Evolutionary conservation across 2,797 vertebrate species (phyloP).

Genomic region (Pachyuromys duprasi): DNA sequence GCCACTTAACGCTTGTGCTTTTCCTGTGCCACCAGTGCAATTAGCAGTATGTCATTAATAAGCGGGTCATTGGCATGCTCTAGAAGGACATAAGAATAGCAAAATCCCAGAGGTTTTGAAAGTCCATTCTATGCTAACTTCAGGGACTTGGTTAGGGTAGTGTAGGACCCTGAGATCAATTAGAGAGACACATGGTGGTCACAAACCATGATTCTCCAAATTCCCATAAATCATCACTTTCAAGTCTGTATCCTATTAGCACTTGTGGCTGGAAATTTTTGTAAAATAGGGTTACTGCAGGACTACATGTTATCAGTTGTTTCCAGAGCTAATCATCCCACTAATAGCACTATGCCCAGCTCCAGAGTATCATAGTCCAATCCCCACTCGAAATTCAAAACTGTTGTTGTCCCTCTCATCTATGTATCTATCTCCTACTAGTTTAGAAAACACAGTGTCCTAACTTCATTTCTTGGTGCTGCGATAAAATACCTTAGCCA

Average conservation of each 20-base stretch:
- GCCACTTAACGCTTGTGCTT: fast-evolving
- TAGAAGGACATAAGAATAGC: background rate
- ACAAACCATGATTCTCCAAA: background rate
- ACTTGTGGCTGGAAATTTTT: background rate
- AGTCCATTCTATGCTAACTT: background rate
- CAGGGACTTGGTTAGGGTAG: background rate
- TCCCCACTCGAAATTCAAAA: background rate
- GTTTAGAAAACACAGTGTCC: background rate
- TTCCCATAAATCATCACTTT: background rate
- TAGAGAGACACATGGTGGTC: background rate
- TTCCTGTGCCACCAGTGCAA: background rate
- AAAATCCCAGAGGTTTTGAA: background rate
- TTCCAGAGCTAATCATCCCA: background rate
- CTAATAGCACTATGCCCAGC: background rate
- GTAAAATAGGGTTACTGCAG: background rate
- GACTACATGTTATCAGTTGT: background rate
- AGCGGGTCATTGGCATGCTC: background rate
- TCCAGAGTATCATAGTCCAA: background rate
- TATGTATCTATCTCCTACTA: background rate
- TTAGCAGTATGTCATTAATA: background rate
- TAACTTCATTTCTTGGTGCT: background rate
- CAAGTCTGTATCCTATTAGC: background rate
- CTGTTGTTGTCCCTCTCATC: background rate
- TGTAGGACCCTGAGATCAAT: background rate
- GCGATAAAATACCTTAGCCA: background rate